phyloP scores from a whole-genome alignment of 2,888 invertebrate genomes.

The Orthosia incerta region DNA sequence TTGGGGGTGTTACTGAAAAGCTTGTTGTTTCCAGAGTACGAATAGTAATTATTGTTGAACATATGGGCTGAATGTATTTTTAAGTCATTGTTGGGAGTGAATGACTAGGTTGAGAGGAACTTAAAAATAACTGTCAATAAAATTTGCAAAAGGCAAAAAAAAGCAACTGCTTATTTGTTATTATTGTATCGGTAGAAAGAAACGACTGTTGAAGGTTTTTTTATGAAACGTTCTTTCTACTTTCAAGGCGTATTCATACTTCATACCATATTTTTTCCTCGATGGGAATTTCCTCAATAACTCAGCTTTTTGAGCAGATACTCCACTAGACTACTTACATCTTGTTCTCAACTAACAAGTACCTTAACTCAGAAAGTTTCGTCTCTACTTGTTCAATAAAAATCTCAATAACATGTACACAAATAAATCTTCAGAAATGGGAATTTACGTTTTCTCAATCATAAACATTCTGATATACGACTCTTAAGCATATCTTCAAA shows the following conservation, averaged over 20 bases:
- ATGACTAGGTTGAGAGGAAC: not conserved
- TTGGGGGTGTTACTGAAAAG: slow-evolving; percentile 78
- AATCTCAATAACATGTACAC: slow-evolving; percentile 35
- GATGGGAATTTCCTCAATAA: slow-evolving; percentile 2
- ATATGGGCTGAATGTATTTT: slow-evolving; percentile 72
- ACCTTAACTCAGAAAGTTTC: slow-evolving; percentile 46
- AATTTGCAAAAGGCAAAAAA: not conserved
- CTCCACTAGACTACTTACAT: not conserved
- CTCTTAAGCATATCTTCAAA: slow-evolving; percentile 50
- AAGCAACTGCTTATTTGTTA: not conserved
- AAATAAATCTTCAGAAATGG: slow-evolving; percentile 37
- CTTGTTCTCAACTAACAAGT: slow-evolving; percentile 40
- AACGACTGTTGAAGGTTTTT: not conserved
- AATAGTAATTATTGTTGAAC: slow-evolving; percentile 78
- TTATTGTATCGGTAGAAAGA: not conserved
- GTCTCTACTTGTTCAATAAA: slow-evolving; percentile 24
- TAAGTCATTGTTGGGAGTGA: slow-evolving; percentile 53
- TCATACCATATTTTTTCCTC: slow-evolving; percentile 12
- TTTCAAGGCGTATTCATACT: not conserved
- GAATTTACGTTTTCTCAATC: slow-evolving; percentile 55
- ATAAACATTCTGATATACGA: slow-evolving; percentile 59
- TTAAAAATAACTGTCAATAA: not conserved
- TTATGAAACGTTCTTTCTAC: not conserved
- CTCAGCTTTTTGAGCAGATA: not conserved
- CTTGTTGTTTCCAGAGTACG: slow-evolving; percentile 78